Conservation (phyloP, 2,888 invertebrate genomes). For the Nephrotoma guestfalica region DNA sequence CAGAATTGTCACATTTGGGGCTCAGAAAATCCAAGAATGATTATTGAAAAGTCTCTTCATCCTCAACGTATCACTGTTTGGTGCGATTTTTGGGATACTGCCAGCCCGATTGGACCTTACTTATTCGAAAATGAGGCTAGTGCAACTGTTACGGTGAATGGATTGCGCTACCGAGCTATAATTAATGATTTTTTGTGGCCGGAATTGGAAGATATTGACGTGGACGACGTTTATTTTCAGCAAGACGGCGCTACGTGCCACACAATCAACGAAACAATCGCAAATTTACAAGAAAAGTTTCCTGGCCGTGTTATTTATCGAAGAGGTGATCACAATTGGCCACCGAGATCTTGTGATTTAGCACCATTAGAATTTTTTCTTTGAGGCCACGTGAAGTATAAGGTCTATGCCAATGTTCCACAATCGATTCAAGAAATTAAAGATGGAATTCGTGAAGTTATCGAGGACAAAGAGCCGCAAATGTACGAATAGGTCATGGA, state of each 20-base stretch:
- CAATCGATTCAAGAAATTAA: background rate
- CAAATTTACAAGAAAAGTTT: background rate
- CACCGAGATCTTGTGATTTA: background rate
- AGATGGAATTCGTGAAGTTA: too few species aligned
- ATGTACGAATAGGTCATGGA: too few species aligned
- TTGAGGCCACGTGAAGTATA: background rate
- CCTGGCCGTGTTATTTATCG: background rate
- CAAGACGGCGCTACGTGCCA: conserved; percentile 4
- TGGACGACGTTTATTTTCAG: background rate
- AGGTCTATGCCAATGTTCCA: background rate
- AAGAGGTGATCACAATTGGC: background rate
- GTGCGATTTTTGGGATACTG: too few species aligned
- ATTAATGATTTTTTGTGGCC: conserved; percentile 1
- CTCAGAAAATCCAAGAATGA: too few species aligned
- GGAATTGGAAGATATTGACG: conserved; percentile 1
- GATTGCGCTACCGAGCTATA: background rate
- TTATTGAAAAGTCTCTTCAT: too few species aligned
- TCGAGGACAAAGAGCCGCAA: too few species aligned
- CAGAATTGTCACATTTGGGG: too few species aligned
- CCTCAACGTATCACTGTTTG: too few species aligned
- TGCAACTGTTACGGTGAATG: too few species aligned
- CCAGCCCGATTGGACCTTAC: too few species aligned
- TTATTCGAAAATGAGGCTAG: too few species aligned
- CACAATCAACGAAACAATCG: background rate
- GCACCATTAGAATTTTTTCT: background rate